These are phyloP conservation scores for Agapornis roseicollis DNA, from an alignment of 2,113 vertebrate genomes.

Conservation along the genomic window DNA sequence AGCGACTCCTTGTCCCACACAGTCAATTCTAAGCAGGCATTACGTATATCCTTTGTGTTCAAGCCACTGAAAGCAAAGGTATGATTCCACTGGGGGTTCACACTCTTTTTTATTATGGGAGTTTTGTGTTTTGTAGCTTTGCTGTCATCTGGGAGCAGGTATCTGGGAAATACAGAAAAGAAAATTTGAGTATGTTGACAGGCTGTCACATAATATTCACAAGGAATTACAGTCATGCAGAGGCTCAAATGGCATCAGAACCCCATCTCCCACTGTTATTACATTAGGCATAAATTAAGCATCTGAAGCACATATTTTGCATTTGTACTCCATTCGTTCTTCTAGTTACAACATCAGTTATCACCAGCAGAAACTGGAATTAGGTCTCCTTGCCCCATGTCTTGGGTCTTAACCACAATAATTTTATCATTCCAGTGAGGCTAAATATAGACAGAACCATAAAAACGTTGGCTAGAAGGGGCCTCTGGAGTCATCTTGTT, in stretches of 20 bases:
- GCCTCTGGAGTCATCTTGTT: neutral
- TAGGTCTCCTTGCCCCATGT: neutral
- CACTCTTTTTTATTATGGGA: slow-evolving; percentile 84
- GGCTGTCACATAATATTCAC: neutral
- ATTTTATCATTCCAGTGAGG: neutral
- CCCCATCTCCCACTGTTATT: neutral
- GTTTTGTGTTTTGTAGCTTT: slow-evolving; percentile 98
- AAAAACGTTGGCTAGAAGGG: neutral
- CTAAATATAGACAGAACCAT: neutral
- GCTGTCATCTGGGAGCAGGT: slow-evolving; percentile 91
- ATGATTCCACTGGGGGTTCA: slow-evolving; percentile 96
- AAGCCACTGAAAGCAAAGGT: slow-evolving; percentile 91
- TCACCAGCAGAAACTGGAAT: neutral
- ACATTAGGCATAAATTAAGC: neutral
- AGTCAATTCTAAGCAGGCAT: slow-evolving; percentile 91
- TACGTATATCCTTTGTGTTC: slow-evolving; percentile 84
- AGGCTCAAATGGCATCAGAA: neutral
- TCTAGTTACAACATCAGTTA: neutral
- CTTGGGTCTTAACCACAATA: neutral
- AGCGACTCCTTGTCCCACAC: slow-evolving; percentile 97
- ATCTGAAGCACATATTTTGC: neutral
- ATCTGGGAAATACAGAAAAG: slow-evolving; percentile 71
- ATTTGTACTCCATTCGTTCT: neutral
- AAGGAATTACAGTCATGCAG: neutral
- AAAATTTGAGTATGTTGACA: neutral